phyloP scores from a whole-genome alignment of 2,113 vertebrate genomes.

The Barbus barbus region DNA sequence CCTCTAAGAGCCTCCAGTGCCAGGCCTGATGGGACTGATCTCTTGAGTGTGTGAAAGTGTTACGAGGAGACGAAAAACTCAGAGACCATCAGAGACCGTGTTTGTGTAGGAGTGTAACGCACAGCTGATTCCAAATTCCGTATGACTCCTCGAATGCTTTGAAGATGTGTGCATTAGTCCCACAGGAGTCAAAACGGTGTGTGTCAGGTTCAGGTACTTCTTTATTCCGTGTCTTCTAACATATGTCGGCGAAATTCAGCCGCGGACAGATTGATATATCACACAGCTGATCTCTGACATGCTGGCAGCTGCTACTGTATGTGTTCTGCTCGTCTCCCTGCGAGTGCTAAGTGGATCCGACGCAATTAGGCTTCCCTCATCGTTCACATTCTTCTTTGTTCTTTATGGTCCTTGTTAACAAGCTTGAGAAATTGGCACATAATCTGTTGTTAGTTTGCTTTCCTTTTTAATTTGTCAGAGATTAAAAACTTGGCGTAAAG shows the following conservation, averaged over 20 bases:
- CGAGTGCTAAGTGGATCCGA: neutral
- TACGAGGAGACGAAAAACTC: neutral
- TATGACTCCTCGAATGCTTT: neutral
- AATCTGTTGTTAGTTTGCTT: slow-evolving; percentile 5
- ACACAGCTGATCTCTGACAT: slow-evolving; percentile 13
- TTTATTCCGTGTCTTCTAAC: slow-evolving; percentile 4
- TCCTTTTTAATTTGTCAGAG: slow-evolving; percentile 27
- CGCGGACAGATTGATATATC: slow-evolving; percentile 24
- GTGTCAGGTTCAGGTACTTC: neutral
- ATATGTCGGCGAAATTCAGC: neutral
- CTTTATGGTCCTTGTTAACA: slow-evolving; percentile 12
- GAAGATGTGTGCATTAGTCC: neutral
- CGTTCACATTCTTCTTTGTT: slow-evolving; percentile 5
- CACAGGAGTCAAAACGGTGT: neutral
- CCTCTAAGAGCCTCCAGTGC: neutral
- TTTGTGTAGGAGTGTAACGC: neutral
- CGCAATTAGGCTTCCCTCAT: slow-evolving; percentile 5
- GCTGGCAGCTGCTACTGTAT: slow-evolving; percentile 16
- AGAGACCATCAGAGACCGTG: neutral
- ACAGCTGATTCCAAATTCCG: neutral
- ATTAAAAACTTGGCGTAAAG: slow-evolving; percentile 20
- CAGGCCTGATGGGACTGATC: neutral
- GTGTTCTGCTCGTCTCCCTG: neutral
- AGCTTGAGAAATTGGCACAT: slow-evolving; percentile 16
- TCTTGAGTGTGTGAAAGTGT: slow-evolving; percentile 9